Conservation (phyloP, 2,888 invertebrate species). For the Falcaria lacertinaria region DNA sequence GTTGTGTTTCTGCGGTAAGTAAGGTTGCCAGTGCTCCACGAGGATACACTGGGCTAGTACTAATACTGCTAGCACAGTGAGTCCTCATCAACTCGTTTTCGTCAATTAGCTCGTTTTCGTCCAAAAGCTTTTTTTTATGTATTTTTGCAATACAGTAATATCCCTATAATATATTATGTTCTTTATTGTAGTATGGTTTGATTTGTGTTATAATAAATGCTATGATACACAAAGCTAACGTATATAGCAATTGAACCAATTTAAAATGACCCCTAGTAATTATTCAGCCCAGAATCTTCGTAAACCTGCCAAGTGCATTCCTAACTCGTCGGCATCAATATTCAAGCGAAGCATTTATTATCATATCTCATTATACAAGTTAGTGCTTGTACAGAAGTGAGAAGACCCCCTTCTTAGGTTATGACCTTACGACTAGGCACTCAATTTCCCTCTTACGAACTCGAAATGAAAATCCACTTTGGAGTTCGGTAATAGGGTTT, state of each 20-base stretch:
- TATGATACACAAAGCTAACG: no score
- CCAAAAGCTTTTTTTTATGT: no score
- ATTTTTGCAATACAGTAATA: no score
- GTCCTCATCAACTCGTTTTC: no score
- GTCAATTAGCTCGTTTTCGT: no score
- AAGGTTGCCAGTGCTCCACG: no score
- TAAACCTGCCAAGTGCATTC: slow-evolving; percentile 69
- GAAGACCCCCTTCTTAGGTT: slow-evolving; percentile 66
- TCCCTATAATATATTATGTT: no score
- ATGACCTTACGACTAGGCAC: slow-evolving; percentile 60
- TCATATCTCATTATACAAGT: slow-evolving; percentile 80
- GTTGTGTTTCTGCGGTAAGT: no score
- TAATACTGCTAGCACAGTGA: no score
- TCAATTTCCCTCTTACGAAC: slow-evolving; percentile 43
- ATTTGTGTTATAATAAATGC: no score
- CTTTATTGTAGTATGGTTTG: no score
- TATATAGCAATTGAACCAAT: neutral
- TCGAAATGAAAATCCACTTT: slow-evolving; percentile 30
- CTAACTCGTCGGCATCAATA: slow-evolving; percentile 75
- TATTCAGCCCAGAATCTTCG: slow-evolving; percentile 24
- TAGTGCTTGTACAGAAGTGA: slow-evolving; percentile 67
- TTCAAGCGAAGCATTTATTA: slow-evolving; percentile 77
- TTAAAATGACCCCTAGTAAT: neutral
- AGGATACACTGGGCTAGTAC: no score
- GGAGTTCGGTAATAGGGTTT: slow-evolving; percentile 15